Base-by-base conservation (phyloP, 2,797 vertebrate species). In the Bovichtus diacanthus region DNA sequence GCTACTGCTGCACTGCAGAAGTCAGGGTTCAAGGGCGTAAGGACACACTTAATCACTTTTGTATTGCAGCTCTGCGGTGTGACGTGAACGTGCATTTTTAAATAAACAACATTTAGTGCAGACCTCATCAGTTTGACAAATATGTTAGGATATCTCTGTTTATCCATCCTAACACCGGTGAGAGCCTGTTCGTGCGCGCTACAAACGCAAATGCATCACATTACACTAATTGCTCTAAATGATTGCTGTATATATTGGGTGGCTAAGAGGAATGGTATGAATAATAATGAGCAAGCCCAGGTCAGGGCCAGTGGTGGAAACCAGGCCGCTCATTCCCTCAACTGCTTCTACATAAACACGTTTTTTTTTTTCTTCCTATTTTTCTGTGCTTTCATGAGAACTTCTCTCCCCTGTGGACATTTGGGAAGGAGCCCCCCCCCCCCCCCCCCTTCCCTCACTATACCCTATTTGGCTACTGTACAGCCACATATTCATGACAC, bases 391-490 rank as follows among this genome's bases (percentile, higher is more conserved):
- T 90, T 84, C 85, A 85, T 75, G 77, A 88, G 82, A 88, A 77
- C 41, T 5, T 78, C 65, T 82, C 58, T 85, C 80, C 81, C 61
- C 65, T 87, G 82, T 78, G 83, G 77, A 83, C 63, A 27, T 78
- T 77, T 70, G 63, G 61, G 77, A 83, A 83, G 68, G 58, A 61
- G 47, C 66, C 31, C 29, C 23, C 18, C 64, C 61, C 34, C 38
- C 46, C n/a, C 4, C 34, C 38, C 46, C n/a, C 4, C 25, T 3
- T 25, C 60, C 9, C 23, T 9, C 43, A 39, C 74, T 84, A 80
- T 83, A 87, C 80, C 53, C 85, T 80, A 68, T 88, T 85, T 91
- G 84, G 87, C 86, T 83, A 87, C 80, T 78, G 74, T 88, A 83
- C 71, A 84, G 84, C 80, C 78, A 70, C 67, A 83, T 88, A 86